Evolutionary conservation across 2,113 vertebrate species (phyloP).

Genomic region (Pipra filicauda): DNA sequence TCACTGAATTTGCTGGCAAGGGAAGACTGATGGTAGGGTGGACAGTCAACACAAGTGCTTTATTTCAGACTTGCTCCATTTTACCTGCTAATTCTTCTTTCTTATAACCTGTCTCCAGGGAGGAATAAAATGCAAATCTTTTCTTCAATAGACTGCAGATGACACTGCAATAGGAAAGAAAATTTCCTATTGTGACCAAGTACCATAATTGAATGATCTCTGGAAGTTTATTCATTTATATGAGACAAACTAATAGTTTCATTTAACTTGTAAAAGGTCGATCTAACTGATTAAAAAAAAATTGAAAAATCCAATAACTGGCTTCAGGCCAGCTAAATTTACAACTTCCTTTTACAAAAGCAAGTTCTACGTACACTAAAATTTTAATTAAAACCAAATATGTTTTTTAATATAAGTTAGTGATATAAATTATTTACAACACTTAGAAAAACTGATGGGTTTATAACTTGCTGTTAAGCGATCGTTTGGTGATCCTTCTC

Average conservation of each 20-base stretch:
- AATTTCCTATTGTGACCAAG: neutral
- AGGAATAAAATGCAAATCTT: neutral
- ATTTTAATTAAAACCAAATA: neutral
- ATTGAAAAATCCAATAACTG: neutral
- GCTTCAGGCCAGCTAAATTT: neutral
- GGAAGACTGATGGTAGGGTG: neutral
- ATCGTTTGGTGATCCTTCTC: conserved; percentile 28
- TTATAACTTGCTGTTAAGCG: conserved; percentile 46
- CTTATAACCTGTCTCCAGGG: neutral
- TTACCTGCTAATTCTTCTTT: neutral
- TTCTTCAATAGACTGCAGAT: neutral
- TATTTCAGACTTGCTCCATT: neutral
- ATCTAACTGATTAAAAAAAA: neutral
- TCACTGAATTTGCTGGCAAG: neutral
- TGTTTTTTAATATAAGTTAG: neutral
- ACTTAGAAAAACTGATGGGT: conserved; percentile 40
- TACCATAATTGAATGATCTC: neutral
- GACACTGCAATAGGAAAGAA: neutral
- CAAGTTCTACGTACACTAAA: neutral
- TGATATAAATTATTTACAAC: neutral
- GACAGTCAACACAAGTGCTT: neutral
- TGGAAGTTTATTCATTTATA: neutral
- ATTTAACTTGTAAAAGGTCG: neutral
- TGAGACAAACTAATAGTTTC: neutral
- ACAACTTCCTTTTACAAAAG: neutral